Evolutionary conservation across 2,888 invertebrate genomes (phyloP).

Genomic region (Nemoura dubitans): DNA sequence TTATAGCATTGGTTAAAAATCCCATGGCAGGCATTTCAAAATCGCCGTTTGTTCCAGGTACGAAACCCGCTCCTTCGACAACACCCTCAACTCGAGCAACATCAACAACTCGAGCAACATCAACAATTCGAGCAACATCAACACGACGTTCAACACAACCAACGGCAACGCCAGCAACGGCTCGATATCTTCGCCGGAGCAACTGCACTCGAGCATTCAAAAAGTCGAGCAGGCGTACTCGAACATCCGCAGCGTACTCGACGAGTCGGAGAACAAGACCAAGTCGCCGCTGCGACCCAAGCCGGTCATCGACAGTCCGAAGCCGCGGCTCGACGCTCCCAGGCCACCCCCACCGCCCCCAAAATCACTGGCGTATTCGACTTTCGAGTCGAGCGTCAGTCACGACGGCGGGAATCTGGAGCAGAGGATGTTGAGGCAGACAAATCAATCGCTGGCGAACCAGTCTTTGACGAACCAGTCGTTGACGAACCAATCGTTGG

Average conservation of each 20-base stretch:
- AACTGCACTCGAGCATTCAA: conserved; percentile 57
- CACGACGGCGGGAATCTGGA: conserved; percentile 67
- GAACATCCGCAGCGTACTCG: conserved; percentile 46
- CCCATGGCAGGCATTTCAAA: too few relatives aligned
- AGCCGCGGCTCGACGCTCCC: conserved; percentile 56
- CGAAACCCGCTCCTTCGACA: conserved; percentile 48
- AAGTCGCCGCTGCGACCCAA: conserved; percentile 38
- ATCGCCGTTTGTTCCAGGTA: conserved; percentile 46
- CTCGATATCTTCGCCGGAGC: conserved; percentile 55
- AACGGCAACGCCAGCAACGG: conserved; percentile 15
- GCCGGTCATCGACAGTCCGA: conserved; percentile 38
- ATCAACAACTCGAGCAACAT: conserved; percentile 12
- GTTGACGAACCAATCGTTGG: neutral
- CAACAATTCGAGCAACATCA: conserved; percentile 3
- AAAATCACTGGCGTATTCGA: conserved; percentile 65
- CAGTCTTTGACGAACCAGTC: neutral
- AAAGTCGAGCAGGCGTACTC: conserved; percentile 55
- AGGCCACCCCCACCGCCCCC: conserved; percentile 60
- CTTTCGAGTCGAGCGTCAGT: conserved; percentile 53
- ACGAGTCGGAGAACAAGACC: conserved; percentile 32
- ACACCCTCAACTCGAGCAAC: conserved; percentile 27
- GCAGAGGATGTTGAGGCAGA: conserved; percentile 68
- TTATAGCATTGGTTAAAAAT: too few relatives aligned
- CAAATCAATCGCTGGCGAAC: neutral
- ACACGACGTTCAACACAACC: neutral